Conservation (phyloP, 2,888 invertebrate species). For the Xylota segnis region DNA sequence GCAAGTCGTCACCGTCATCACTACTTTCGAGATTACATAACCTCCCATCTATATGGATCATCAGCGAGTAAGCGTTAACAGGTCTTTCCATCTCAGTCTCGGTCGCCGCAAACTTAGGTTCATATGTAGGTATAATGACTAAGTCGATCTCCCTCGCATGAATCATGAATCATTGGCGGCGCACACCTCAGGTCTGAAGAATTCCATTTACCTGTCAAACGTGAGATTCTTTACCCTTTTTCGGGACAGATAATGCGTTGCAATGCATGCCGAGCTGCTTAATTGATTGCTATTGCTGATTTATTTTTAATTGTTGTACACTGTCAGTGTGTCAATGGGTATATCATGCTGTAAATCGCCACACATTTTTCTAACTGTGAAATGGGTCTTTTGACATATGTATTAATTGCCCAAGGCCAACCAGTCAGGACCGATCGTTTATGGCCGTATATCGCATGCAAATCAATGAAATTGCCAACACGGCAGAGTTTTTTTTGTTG, state of each 20-base stretch:
- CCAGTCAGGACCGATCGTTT: conserved; percentile 38
- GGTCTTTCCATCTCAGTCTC: neutral
- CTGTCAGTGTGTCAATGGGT: conserved; percentile 16
- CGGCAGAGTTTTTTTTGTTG: neutral
- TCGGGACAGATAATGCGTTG: conserved; percentile 13
- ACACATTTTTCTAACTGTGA: conserved; percentile 14
- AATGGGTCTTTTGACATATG: conserved; percentile 55
- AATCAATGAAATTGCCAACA: conserved; percentile 30
- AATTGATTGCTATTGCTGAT: conserved; percentile 22
- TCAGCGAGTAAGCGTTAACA: neutral
- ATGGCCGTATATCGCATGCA: conserved; percentile 19
- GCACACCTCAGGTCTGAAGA: conserved; percentile 48
- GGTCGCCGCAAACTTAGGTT: neutral
- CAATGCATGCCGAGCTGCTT: conserved; percentile 21
- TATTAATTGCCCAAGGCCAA: conserved; percentile 63
- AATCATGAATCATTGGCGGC: conserved; percentile 12
- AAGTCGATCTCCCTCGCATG: conserved; percentile 22
- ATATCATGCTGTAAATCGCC: neutral
- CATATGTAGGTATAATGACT: conserved; percentile 15
- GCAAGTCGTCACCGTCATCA: neutral
- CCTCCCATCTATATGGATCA: neutral
- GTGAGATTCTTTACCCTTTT: conserved; percentile 46
- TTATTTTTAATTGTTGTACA: conserved; percentile 20
- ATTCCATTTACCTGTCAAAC: conserved; percentile 57
- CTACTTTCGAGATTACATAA: conserved; percentile 4